Percentiles rank a stretch among this genome's conserved stretches.
Conservation (phyloP, 1,140 invertebrate species). For the Drosophila azteca region DNA sequence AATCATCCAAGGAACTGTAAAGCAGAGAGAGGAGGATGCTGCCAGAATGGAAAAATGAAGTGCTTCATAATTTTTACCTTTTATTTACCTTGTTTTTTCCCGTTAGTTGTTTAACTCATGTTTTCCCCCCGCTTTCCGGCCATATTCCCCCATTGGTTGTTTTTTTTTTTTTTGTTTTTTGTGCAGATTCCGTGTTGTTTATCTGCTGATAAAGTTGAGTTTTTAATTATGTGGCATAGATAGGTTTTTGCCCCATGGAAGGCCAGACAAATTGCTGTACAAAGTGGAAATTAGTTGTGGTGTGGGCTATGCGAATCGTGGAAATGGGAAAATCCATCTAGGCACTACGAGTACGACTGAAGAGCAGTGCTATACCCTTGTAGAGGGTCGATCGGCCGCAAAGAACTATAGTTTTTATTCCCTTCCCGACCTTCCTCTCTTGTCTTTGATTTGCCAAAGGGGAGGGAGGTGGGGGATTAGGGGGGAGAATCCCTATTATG, state of each 20-base stretch:
- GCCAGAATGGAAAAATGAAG: conserved; percentile 60
- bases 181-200: conserved; percentile 11
- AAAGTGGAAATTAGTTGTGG: conserved; percentile 15
- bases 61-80: conserved; percentile 77
- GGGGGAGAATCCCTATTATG: not conserved
- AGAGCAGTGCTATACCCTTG: no score
- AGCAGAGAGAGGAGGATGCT: not conserved
- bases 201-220: conserved; percentile 70
- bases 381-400: no score
- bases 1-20: not conserved
- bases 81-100: conserved; percentile 73
- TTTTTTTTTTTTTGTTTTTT: conserved; percentile 20
- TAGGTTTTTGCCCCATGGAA: conserved; percentile 39
- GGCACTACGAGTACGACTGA: no score
- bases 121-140: conserved; percentile 23
- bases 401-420: no score
- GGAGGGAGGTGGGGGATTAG: no score
- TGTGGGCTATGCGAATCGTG: conserved; percentile 3
- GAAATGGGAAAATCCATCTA: no score
- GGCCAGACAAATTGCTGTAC: conserved; percentile 30
- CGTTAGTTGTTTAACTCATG: conserved; percentile 56
- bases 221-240: conserved; percentile 73
- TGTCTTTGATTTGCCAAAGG: conserved; percentile 39
- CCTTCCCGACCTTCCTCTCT: not conserved
- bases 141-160: conserved; percentile 12